phyloP scores from a whole-genome alignment of 2,113 vertebrate species.

The Ancistrus triradiatus region DNA sequence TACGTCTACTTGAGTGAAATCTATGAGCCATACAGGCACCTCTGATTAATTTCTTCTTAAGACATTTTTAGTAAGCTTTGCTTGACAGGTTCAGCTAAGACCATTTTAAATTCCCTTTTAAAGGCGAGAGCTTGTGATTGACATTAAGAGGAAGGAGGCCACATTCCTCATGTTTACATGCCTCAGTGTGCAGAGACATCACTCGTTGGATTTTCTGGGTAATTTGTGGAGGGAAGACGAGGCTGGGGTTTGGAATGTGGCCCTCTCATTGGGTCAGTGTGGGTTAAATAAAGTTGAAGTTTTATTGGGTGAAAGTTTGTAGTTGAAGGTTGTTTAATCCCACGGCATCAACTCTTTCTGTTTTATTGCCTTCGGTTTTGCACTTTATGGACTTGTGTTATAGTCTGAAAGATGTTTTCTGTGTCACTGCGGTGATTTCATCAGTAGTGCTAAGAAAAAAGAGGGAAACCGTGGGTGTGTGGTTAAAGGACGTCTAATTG shows the following conservation, averaged over 20 bases:
- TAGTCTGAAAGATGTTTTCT: too few species aligned
- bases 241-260: slow-evolving; percentile 32
- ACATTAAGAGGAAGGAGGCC: slow-evolving; percentile 39
- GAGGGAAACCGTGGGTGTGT: too few species aligned
- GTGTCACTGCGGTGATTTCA: too few species aligned
- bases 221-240: slow-evolving; percentile 11
- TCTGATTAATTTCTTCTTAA: too few species aligned
- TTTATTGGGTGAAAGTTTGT: slow-evolving; percentile 13
- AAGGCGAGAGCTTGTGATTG: slow-evolving; percentile 45
- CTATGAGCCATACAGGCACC: too few species aligned
- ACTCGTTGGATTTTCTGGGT: slow-evolving; percentile 38
- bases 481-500: too few species aligned
- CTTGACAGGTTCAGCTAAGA: slow-evolving; percentile 20
- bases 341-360: slow-evolving; percentile 28
- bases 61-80: too few species aligned
- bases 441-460: too few species aligned
- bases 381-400: too few species aligned
- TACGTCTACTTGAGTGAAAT: too few species aligned
- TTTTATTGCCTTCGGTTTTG: background rate
- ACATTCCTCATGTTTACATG: slow-evolving; percentile 66
- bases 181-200: slow-evolving; percentile 49
- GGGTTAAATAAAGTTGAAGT: slow-evolving; percentile 19
- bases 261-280: background rate
- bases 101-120: slow-evolving; percentile 46
- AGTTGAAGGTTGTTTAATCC: slow-evolving; percentile 13